Base-by-base conservation (phyloP, 2,113 vertebrate genomes). In the Piprites chloris region DNA sequence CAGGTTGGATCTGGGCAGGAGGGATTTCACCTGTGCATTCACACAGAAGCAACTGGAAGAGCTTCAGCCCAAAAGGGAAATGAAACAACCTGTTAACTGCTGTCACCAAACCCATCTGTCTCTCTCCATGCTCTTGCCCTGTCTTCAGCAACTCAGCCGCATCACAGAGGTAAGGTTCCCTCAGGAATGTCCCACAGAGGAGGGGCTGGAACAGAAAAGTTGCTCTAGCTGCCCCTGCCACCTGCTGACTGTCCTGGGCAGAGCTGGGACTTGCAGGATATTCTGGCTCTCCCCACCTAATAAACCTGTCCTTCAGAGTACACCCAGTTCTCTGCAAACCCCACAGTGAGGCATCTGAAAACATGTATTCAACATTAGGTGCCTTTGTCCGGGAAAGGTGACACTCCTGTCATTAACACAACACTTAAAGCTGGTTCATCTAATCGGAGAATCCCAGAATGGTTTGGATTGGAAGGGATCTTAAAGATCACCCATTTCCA, bases 51-150 rank as follows among this genome's bases (percentile, higher is more conserved):
- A 28, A 1, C 24, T 14, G 22, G 37, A 41, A 82, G 35, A 50
- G 9, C 37, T 78, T 23, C 41, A 37, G 46, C 12, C 55, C 46
- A n/a, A 59, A n/a, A 15, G 17, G 22, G 61, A 82, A 49, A n/a
- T 4, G 11, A 32, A 49, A 22, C 6, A 26, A 39, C 10, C 5
- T 11, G 4, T 24, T 17, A 15, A 11, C 24, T 50, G 8, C 9
- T 3, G 0, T n/a, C 3, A 1, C 37, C n/a, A 7, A 6, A 5
- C 10, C 46, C 32, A 4, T 28, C 52, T 19, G 19, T 12, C 41
- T n/a, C 37, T 44, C 39, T 55, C 27, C 6, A 3, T 28, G n/a
- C 26, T 63, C 44, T 12, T 14, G 12, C 35, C 44, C 15, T 3
- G 11, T 33, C 53, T 65, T 30, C 44, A 42, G 49, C n/a, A 80